phyloP scores from a whole-genome alignment of 2,797 vertebrate genomes.

The Lithobates pipiens region DNA sequence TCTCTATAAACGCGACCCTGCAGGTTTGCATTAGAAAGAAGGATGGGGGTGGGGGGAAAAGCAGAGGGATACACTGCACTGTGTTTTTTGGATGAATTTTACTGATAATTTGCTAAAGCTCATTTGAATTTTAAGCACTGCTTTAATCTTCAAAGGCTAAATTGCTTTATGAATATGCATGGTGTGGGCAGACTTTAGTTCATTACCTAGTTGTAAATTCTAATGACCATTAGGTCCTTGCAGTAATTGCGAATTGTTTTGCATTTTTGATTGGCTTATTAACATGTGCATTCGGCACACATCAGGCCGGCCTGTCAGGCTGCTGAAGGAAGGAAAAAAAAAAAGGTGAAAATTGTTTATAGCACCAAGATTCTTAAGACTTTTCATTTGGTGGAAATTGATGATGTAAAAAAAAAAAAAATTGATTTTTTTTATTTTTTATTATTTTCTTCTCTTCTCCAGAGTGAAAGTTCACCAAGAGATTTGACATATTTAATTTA shows the following conservation, averaged over 20 bases:
- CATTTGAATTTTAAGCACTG: slow-evolving; percentile 99
- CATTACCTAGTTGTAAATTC: slow-evolving; percentile 99
- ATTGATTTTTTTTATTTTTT: slow-evolving; percentile 10
- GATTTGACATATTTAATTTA: slow-evolving; percentile 99
- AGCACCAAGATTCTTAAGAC: slow-evolving; percentile 84
- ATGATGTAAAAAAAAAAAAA: slow-evolving; percentile 87
- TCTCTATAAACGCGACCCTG: slow-evolving; percentile 46
- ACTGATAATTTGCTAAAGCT: slow-evolving; percentile 98
- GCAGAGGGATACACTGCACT: slow-evolving; percentile 82
- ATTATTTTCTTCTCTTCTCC: slow-evolving; percentile 80
- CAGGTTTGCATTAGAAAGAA: slow-evolving; percentile 46
- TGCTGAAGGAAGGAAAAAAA: slow-evolving; percentile 81
- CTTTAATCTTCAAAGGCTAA: slow-evolving; percentile 99
- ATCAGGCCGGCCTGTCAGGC: slow-evolving; percentile 97
- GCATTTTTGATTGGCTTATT: slow-evolving; percentile 99
- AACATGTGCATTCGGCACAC: slow-evolving; percentile 96
- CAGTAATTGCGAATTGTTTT: slow-evolving; percentile 99
- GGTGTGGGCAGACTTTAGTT: slow-evolving; percentile 99
- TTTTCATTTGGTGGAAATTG: slow-evolving; percentile 80
- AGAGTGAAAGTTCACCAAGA: slow-evolving; percentile 94
- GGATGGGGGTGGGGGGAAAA: slow-evolving; percentile 69
- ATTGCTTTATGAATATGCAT: slow-evolving; percentile 99
- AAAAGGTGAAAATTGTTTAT: slow-evolving; percentile 90
- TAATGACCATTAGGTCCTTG: slow-evolving; percentile 99
- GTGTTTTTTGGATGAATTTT: slow-evolving; percentile 91